phyloP scores from a whole-genome alignment of 2,888 invertebrate genomes.

The Thymelicus acteon region DNA sequence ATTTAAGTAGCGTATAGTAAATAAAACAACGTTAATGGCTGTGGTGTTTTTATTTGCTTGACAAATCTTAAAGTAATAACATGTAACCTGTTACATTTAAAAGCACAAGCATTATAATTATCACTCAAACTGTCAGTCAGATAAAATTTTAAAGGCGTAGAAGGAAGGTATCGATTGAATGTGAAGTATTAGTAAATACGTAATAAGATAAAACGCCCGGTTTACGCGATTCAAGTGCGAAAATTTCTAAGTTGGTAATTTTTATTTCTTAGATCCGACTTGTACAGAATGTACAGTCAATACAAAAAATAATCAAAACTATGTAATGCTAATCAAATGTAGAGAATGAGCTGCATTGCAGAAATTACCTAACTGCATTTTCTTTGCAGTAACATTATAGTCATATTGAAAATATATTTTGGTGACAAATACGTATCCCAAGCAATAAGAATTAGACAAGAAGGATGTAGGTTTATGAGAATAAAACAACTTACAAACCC shows the following conservation, averaged over 20 bases:
- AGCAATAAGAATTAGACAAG: too few species aligned
- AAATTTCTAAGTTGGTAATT: not conserved
- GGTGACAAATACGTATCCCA: too few species aligned
- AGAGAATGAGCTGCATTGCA: too few species aligned
- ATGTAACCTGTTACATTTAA: slow-evolving; percentile 78
- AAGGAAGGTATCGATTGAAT: slow-evolving; percentile 71
- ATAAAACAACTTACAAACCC: not conserved
- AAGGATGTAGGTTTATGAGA: not conserved
- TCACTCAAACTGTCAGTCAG: slow-evolving; percentile 81
- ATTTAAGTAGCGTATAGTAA: slow-evolving; percentile 33
- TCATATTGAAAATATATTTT: too few species aligned
- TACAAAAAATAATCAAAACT: too few species aligned
- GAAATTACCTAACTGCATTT: too few species aligned
- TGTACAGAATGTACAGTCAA: not conserved
- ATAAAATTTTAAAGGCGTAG: slow-evolving; percentile 71
- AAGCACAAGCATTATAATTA: slow-evolving; percentile 83
- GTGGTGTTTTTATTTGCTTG: slow-evolving; percentile 75
- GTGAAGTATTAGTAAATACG: slow-evolving; percentile 48
- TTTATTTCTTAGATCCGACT: not conserved
- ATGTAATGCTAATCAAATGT: too few species aligned
- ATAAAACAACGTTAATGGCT: slow-evolving; percentile 60
- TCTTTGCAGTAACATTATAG: too few species aligned
- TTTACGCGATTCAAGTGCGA: slow-evolving; percentile 18
- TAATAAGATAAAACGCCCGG: slow-evolving; percentile 45
- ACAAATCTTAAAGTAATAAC: slow-evolving; percentile 72